Evolutionary conservation across 2,797 vertebrate genomes (phyloP), one percentile per base, ranked within the genome.

Genomic region (Steatocranus sp.): DNA sequence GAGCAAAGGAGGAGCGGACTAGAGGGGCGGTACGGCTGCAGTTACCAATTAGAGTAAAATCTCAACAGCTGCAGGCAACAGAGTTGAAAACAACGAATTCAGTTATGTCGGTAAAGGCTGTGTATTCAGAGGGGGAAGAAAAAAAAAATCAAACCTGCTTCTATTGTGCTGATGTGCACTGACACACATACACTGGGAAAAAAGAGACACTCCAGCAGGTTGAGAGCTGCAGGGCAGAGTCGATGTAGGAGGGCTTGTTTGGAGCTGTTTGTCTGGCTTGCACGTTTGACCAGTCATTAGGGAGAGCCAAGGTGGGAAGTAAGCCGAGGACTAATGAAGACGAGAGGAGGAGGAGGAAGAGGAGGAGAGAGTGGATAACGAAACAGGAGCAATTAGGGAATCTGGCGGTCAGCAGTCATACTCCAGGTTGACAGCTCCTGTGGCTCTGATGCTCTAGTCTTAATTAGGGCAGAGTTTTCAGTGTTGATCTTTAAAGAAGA

Each of bases 321-420:
- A 58, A 81, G 81, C 86, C 27, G 84, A 90, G 84, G 41, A 79
- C 85, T 93, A 92, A 94, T 91, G 91, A 92, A 91, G 84, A 91
- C 7, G 20, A 86, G 75, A 49, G 75, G 75, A 61, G 30, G 53
- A 54, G 53, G 73, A 86, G 32, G 79, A 58, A 38, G 68, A 79
- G 41, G 58, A 79, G 46, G 77, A 78, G 78, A 38, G 79, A 73
- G 79, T 25, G 80, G 86, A 70, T 80, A 80, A 86, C 34, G 56
- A 86, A 93, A 90, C 82, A 73, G n/a, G 79, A 88, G 86, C 90
- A 92, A 92, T 94, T 94, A 95, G 87, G 75, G 81, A 87, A 82
- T 85, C 75, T 7, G 70, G 80, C 23, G 84, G 89, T 86, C 87
- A 88, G 90, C 75, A 83, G 86, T 83, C 61, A 80, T 75, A 78